Evolutionary conservation across 2,113 vertebrate species (phyloP).

Genomic region (Lichenostomus cassidix): DNA sequence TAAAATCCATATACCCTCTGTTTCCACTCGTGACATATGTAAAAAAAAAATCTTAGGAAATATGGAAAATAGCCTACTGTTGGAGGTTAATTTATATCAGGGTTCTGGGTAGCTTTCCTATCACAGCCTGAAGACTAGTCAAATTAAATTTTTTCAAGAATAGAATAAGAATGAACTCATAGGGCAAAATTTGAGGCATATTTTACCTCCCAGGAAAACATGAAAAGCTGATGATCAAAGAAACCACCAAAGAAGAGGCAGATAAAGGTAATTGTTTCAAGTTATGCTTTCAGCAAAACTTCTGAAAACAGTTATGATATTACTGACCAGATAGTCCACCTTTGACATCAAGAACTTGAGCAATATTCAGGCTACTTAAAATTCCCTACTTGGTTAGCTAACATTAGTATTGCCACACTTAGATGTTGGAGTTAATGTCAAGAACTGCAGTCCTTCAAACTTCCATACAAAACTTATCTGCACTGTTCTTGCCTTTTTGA

Average conservation of each 20-base stretch:
- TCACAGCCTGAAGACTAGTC: neutral
- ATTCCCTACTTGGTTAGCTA: neutral
- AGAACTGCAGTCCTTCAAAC: neutral
- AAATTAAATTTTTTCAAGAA: slow-evolving; percentile 9
- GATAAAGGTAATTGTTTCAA: slow-evolving; percentile 18
- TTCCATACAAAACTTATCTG: neutral
- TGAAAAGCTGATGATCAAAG: slow-evolving; percentile 46
- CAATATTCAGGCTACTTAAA: neutral
- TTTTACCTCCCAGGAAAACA: slow-evolving; percentile 26
- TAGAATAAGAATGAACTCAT: slow-evolving; percentile 7
- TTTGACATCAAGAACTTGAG: neutral
- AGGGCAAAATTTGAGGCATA: neutral
- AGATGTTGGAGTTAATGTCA: neutral
- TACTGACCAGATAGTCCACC: neutral
- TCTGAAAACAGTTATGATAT: neutral
- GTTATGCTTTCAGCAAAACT: neutral
- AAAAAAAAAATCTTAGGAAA: neutral
- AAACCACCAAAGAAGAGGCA: neutral
- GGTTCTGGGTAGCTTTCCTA: neutral
- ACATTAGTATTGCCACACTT: neutral
- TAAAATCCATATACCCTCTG: too few species aligned
- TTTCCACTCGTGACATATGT: too few species aligned
- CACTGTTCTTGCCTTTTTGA: neutral
- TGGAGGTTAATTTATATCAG: neutral
- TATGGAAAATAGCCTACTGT: neutral